Base-by-base conservation (phyloP, 2,888 invertebrate genomes). In the Escarpia spicata region DNA sequence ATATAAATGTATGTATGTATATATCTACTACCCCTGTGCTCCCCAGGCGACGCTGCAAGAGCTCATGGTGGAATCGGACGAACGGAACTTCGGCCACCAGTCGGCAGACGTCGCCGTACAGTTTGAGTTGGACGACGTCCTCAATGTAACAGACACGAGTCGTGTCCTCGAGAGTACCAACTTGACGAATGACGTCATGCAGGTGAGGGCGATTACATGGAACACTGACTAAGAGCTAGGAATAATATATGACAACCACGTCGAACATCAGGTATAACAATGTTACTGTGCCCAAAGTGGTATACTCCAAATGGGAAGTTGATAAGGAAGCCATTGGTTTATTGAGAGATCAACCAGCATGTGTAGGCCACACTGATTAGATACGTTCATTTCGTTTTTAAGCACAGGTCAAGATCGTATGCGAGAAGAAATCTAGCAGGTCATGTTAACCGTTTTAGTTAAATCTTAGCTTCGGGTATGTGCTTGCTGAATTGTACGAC, bases 31-130 rank as follows among this genome's bases (percentile, higher is more conserved):
- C 60, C 60, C 75, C 6, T 75, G 75, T 75, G 15, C 0, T 75
- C 26, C 26, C 75, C 92, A 94, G 94, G 94, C 93, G 37, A 93
- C 93, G 91, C 92, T 94, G 26, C 94, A 94, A 90, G 94, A 94
- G 60, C 90, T 93, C 91, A 93, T 94, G 92, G 92, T 93, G 43
- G 93, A 92, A 90, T 92, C 92, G 90, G 94, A 94, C 92, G 94
- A 94, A 90, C 92, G 92, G 52, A 60, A 45, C 91, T 93, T 93
- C 92, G 91, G 89, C 19, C 93, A 93, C 92, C 90, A 92, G 90
- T 90, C 60, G 19, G 44, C 92, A 44, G 93, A 93, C 37, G 52
- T 90, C 90, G 58, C 92, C 92, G 52, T 93, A 26, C 92, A 92
- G 44, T 52, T 94, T 92, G 93, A 93, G 44, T 43, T 31, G 26